Evolutionary conservation across 2,888 invertebrate species (phyloP).

Genomic region (Drosophila planitibia): DNA sequence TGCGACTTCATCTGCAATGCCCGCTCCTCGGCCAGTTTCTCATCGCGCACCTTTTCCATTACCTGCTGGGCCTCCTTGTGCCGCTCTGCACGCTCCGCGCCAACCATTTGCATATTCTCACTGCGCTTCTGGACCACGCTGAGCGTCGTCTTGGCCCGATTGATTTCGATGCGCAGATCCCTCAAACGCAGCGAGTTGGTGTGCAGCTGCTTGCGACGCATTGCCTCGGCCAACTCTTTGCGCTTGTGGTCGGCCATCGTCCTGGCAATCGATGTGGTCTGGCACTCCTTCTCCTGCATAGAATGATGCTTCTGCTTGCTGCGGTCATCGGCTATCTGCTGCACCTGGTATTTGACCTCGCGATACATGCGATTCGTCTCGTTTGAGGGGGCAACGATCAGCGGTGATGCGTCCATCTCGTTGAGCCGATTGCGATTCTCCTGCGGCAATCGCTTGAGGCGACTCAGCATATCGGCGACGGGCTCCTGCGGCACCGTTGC

Average conservation of each 20-base stretch:
- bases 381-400: conserved; percentile 16
- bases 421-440: conserved; percentile 7
- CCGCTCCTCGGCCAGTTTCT: conserved; percentile 36
- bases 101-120: conserved; percentile 2
- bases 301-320: conserved; percentile 32
- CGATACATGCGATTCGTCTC: conserved; percentile 34
- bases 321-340: conserved; percentile 64
- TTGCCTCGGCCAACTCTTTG: conserved; percentile 40
- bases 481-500: conserved; percentile 61
- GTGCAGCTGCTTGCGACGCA: conserved; percentile 41
- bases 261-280: conserved; percentile 32
- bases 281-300: conserved; percentile 32
- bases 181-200: conserved; percentile 45
- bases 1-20: conserved; percentile 28
- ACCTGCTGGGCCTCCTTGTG: conserved; percentile 34
- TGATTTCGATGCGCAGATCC: conserved; percentile 44
- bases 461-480: conserved; percentile 38
- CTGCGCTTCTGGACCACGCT: conserved; percentile 25
- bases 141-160: conserved; percentile 55
- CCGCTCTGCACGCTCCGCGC: conserved; percentile 7
- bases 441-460: conserved; percentile 19
- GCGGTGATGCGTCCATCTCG: conserved; percentile 49
- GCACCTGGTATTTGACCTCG: conserved; percentile 60
- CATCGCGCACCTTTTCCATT: conserved; percentile 29
- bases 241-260: conserved; percentile 42